Conservation (phyloP, 1,140 invertebrate species). For the Pectinophora gossypiella region DNA sequence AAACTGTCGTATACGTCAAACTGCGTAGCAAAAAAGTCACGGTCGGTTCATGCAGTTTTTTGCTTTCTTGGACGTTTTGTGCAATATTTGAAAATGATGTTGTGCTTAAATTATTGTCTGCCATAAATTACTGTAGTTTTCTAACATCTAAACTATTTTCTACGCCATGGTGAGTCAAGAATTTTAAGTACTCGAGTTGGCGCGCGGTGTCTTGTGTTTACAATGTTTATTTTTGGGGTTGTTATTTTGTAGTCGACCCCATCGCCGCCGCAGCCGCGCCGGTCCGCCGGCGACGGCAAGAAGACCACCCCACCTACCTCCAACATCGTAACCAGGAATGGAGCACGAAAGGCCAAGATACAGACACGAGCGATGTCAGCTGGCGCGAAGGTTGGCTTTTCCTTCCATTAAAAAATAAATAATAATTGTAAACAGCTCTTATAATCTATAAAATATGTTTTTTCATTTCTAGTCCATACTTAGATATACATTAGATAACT, state of each 20-base stretch:
- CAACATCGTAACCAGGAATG: slow-evolving; percentile 75
- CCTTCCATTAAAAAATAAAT: no score
- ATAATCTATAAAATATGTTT: no score
- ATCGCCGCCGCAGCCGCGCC: slow-evolving; percentile 39
- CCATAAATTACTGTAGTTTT: neutral
- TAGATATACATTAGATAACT: no score
- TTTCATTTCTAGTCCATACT: no score
- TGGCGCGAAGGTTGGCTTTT: slow-evolving; percentile 45
- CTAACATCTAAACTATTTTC: no score
- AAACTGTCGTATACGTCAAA: no score
- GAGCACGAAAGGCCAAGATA: slow-evolving; percentile 78
- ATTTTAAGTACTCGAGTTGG: neutral
- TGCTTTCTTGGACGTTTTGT: neutral
- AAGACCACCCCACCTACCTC: slow-evolving; percentile 47
- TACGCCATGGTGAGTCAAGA: neutral
- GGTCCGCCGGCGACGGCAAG: slow-evolving; percentile 53
- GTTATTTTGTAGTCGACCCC: slow-evolving; percentile 48
- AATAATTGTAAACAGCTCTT: no score
- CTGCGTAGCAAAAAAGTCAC: neutral
- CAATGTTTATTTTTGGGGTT: slow-evolving; percentile 19
- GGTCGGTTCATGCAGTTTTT: neutral
- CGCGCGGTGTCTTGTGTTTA: slow-evolving; percentile 2
- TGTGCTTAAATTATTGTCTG: neutral
- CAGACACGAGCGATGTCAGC: slow-evolving; percentile 77
- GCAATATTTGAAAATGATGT: neutral